Evolutionary conservation across 2,113 vertebrate genomes (phyloP).

Genomic region (Marmota monax): DNA sequence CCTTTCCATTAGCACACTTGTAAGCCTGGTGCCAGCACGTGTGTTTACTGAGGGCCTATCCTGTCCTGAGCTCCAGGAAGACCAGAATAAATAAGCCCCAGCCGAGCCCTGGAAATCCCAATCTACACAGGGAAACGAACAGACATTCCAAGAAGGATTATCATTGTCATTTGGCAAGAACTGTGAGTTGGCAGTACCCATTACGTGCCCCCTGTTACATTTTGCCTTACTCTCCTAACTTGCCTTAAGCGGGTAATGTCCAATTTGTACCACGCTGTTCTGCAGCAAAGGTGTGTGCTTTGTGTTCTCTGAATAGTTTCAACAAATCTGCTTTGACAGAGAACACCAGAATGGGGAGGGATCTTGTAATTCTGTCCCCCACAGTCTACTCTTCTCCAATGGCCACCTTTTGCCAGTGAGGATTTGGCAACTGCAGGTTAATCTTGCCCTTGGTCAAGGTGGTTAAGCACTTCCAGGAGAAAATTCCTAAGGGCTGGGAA

Average conservation of each 20-base stretch:
- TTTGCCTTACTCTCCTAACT: not conserved
- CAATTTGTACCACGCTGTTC: not conserved
- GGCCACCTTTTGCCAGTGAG: not conserved
- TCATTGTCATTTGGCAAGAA: not conserved
- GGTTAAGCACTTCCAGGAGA: conserved; percentile 8
- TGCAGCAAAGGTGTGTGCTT: not conserved
- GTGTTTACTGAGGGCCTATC: not conserved
- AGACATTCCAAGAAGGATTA: not conserved
- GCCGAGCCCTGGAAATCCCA: not conserved
- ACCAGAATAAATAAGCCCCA: not conserved
- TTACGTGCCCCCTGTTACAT: not conserved
- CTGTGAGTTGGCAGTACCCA: not conserved
- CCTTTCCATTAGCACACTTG: not conserved
- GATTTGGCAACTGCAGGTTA: not conserved
- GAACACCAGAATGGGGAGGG: not conserved
- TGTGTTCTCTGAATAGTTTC: not conserved
- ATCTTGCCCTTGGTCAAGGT: not conserved
- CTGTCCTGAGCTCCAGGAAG: not conserved
- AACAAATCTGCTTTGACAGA: not conserved
- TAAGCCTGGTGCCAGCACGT: not conserved
- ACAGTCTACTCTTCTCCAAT: not conserved
- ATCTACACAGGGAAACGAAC: not conserved
- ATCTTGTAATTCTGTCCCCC: not conserved
- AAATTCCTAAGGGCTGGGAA: not conserved
- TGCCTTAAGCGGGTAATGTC: not conserved